Percentiles rank a stretch among this genome's conserved stretches.
phyloP scores from a whole-genome alignment of 2,888 invertebrate species.

The Eupithecia vulgata region DNA sequence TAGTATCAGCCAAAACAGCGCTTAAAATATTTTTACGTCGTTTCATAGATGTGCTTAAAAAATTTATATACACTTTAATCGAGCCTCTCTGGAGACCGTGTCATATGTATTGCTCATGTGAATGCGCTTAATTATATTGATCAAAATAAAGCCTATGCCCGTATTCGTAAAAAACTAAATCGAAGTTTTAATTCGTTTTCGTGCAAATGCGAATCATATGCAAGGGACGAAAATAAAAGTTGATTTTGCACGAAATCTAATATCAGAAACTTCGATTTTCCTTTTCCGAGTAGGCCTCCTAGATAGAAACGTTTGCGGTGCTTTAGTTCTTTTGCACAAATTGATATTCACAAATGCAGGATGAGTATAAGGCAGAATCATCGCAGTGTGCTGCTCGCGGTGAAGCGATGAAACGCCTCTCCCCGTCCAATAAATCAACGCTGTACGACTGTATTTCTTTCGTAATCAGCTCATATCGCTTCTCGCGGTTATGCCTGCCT shows the following conservation, averaged over 20 bases:
- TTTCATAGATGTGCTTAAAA: background rate
- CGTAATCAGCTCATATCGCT: conserved; percentile 83
- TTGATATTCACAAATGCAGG: conserved; percentile 3
- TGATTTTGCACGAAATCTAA: too few relatives aligned
- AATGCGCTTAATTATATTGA: background rate
- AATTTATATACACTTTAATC: background rate
- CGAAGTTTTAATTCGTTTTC: too few relatives aligned
- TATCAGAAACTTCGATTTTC: too few relatives aligned
- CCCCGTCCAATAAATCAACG: conserved; percentile 77
- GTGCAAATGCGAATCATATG: too few relatives aligned
- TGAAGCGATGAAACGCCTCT: conserved; percentile 70
- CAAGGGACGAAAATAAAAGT: too few relatives aligned
- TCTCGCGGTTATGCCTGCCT: conserved; percentile 79
- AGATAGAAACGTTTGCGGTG: background rate
- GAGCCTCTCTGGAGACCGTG: background rate
- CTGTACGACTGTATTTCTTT: conserved; percentile 81
- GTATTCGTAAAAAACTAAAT: too few relatives aligned
- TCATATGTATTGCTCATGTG: background rate
- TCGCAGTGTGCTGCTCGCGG: conserved; percentile 42
- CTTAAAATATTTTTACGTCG: background rate
- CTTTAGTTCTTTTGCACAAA: background rate
- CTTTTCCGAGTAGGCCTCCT: too few relatives aligned
- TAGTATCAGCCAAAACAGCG: background rate
- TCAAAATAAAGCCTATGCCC: background rate
- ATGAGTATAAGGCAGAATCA: background rate